Evolutionary conservation across 2,113 vertebrate species (phyloP).

Genomic region (Mystacornis crossleyi): DNA sequence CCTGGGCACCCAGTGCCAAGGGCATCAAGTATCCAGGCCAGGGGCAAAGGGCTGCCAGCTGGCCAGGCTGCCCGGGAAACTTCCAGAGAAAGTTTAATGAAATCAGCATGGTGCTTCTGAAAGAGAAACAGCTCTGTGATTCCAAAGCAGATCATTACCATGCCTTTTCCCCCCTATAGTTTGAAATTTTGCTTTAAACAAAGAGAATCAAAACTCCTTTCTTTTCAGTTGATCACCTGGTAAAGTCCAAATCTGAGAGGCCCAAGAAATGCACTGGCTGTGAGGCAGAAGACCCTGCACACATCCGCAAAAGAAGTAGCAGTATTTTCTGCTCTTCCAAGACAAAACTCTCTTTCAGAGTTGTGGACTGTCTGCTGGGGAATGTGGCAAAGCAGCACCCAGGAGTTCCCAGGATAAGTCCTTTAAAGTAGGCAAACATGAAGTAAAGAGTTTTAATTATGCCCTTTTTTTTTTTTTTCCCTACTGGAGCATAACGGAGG

Average conservation of each 20-base stretch:
- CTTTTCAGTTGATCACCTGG: background rate
- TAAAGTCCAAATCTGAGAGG: background rate
- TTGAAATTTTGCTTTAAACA: background rate
- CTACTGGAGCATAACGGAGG: background rate
- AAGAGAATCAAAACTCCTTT: fast-evolving
- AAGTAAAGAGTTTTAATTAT: background rate
- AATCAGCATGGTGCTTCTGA: background rate
- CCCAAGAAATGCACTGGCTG: background rate
- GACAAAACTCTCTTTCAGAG: background rate
- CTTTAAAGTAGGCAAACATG: background rate
- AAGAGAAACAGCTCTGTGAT: background rate
- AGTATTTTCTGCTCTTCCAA: background rate
- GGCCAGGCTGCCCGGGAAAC: background rate
- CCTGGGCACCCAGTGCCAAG: background rate
- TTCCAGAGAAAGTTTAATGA: background rate
- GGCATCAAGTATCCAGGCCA: fast-evolving
- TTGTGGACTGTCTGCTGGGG: background rate
- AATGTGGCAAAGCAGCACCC: background rate
- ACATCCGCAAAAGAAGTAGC: background rate
- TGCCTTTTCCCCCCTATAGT: background rate
- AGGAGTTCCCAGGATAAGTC: background rate
- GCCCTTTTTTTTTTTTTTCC: background rate
- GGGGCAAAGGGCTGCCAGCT: background rate
- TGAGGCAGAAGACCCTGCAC: background rate
- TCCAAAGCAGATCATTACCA: background rate